Evolutionary conservation across 2,113 vertebrate genomes (phyloP), one percentile per base, ranked within the genome.

Genomic region (Bubo bubo): DNA sequence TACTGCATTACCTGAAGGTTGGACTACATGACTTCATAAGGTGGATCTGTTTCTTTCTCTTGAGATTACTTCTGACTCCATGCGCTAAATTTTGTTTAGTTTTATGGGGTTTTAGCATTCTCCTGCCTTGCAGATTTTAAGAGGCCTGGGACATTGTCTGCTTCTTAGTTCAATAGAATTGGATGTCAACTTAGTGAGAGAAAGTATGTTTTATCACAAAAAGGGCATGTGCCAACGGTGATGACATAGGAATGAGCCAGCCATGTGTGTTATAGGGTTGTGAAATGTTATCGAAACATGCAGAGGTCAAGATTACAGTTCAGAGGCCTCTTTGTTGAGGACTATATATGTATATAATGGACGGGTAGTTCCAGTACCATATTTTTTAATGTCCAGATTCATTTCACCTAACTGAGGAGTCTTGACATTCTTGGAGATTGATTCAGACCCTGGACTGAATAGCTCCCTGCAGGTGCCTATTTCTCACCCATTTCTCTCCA

Each of bases 1-100:
- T 47, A 35, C 9, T 64, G 3, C 19, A 30, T 59, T 56, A 39
- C 7, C 6, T 67, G 39, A 77, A 79, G 26, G 7, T 19, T 45
- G 23, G 10, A 77, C 21, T 26, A 32, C 1, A 0, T 30, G 8
- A 35, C 14, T 92, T 76, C 1, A 0, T 47, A 56, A 77, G 26
- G 17, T 75, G 16, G 18, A 26, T 43, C 32, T 28, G 6, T 47
- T 82, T 60, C 39, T 74, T 90, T 45, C 58, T 72, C 6, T 30
- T 80, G 12, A 43, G 28, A 73, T 88, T 70, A 22, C 4, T 53
- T 86, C 16, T 86, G 17, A 62, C 4, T 67, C 32, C 0, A 1
- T 62, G 4, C 28, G 5, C 8, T 66, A 6, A 1, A 56, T 53
- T 83, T 79, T 62, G 1, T 22, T 47, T 55, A 22, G 2, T 43